Percentiles rank a stretch among this genome's conserved stretches.
Evolutionary conservation across 1,140 invertebrate genomes (phyloP).

Genomic region (Glomeris maerens): DNA sequence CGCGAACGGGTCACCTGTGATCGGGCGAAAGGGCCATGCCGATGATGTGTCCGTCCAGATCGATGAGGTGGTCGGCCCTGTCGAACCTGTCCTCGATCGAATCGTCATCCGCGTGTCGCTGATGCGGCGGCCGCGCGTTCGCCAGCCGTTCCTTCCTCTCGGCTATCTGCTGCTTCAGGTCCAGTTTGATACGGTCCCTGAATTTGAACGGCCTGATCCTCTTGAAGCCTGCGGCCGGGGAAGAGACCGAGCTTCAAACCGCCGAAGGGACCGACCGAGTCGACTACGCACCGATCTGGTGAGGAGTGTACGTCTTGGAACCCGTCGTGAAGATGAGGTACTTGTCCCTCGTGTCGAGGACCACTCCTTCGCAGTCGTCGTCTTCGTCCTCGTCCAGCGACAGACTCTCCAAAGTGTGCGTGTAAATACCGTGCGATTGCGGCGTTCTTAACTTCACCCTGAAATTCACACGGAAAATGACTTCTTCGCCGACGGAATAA

Average conservation of each 20-base stretch:
- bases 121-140: neutral
- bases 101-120: constrained; percentile 42
- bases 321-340: constrained; percentile 75
- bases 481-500: too few species aligned
- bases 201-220: constrained; percentile 56
- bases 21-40: constrained; percentile 77
- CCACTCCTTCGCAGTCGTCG: constrained; percentile 34
- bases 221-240: constrained; percentile 46
- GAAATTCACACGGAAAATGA: too few species aligned
- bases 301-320: constrained; percentile 68
- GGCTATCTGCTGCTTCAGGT: constrained; percentile 48
- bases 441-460: too few species aligned
- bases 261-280: neutral
- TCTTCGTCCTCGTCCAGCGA: constrained; percentile 31
- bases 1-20: constrained; percentile 43
- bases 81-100: constrained; percentile 57
- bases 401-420: too few species aligned
- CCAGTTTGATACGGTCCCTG: constrained; percentile 49
- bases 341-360: constrained; percentile 42
- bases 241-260: neutral
- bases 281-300: constrained; percentile 51
- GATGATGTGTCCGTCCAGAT: constrained; percentile 77
- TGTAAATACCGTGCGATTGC: too few species aligned
- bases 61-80: constrained; percentile 64
- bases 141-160: constrained; percentile 31